A percentile compares a stretch with the other conserved stretches of the same genome.
Evolutionary conservation across 2,888 invertebrate species (phyloP).

Genomic region (Agrypnus murinus): DNA sequence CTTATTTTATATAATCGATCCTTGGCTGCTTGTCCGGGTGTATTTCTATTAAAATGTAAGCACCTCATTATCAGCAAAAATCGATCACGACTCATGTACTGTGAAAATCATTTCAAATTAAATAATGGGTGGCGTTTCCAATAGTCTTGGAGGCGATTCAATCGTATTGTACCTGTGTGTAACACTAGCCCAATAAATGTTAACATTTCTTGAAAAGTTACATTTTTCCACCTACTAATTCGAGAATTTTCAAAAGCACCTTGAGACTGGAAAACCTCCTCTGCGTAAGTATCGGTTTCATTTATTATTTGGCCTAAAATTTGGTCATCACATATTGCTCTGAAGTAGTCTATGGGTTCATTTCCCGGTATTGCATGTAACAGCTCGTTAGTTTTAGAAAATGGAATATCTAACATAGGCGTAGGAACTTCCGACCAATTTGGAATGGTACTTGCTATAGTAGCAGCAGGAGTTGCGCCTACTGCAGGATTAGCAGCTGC

Average conservation of each 20-base stretch:
- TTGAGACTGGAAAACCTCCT: constrained; percentile 34
- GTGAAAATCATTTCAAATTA: constrained; percentile 60
- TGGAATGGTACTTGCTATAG: too few species aligned
- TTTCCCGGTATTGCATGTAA: constrained; percentile 1
- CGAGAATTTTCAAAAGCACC: constrained; percentile 44
- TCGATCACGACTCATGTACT: constrained; percentile 63
- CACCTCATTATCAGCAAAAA: constrained; percentile 64
- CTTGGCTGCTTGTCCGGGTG: constrained; percentile 49
- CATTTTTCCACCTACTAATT: constrained; percentile 57
- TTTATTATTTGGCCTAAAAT: constrained; percentile 31
- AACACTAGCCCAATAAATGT: constrained; percentile 63
- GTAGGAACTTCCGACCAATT: too few species aligned
- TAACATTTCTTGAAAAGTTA: constrained; percentile 55
- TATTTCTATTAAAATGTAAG: constrained; percentile 61
- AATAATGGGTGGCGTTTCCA: constrained; percentile 65
- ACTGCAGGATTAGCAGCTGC: too few species aligned
- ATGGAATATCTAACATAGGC: too few species aligned
- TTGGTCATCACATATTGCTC: constrained; percentile 5
- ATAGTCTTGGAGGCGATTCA: constrained; percentile 60
- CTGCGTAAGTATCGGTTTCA: constrained; percentile 33
- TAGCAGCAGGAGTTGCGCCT: too few species aligned
- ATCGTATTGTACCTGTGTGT: constrained; percentile 62
- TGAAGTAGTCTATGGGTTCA: constrained; percentile 33
- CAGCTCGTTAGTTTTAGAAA: background rate
- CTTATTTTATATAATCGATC: constrained; percentile 62